These are phyloP conservation scores for Octodonta nipae DNA, from an alignment of 2,888 invertebrate species.

Conservation along the genomic window DNA sequence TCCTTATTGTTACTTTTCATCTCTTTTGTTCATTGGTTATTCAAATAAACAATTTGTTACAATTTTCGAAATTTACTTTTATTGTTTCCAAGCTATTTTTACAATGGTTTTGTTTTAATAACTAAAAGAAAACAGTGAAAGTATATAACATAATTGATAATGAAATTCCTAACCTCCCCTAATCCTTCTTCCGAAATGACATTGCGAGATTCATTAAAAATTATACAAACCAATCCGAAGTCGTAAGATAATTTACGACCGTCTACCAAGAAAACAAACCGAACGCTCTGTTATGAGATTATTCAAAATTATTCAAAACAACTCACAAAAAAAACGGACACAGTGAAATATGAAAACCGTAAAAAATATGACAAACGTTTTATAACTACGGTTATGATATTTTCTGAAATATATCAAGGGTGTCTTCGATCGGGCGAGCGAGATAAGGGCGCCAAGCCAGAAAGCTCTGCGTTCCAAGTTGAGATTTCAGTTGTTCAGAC, in stretches of 20 bases:
- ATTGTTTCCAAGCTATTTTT: no score
- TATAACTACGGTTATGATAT: constrained; percentile 30
- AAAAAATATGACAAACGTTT: constrained; percentile 34
- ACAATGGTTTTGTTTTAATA: no score
- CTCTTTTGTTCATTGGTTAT: no score
- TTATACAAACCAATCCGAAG: no score
- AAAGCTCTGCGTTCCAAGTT: constrained; percentile 11
- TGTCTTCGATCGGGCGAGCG: constrained; percentile 21
- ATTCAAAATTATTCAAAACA: constrained; percentile 5
- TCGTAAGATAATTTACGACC: constrained; percentile 1
- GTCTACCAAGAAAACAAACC: constrained; percentile 2
- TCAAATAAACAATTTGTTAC: no score
- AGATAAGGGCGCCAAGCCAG: constrained; percentile 28
- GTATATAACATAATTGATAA: no score
- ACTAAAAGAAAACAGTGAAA: no score
- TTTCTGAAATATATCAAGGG: constrained; percentile 31
- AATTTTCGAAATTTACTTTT: no score
- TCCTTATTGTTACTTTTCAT: no score
- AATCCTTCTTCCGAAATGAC: no score
- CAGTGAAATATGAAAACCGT: constrained; percentile 35
- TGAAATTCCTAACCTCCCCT: no score
- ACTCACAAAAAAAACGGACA: constrained; percentile 5
- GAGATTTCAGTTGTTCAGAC: constrained; percentile 19
- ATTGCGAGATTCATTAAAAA: no score
- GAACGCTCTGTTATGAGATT: constrained; percentile 1